These are phyloP conservation scores for Anoplolepis gracilipes DNA, from an alignment of 1,140 invertebrate species.

Conservation along the genomic window DNA sequence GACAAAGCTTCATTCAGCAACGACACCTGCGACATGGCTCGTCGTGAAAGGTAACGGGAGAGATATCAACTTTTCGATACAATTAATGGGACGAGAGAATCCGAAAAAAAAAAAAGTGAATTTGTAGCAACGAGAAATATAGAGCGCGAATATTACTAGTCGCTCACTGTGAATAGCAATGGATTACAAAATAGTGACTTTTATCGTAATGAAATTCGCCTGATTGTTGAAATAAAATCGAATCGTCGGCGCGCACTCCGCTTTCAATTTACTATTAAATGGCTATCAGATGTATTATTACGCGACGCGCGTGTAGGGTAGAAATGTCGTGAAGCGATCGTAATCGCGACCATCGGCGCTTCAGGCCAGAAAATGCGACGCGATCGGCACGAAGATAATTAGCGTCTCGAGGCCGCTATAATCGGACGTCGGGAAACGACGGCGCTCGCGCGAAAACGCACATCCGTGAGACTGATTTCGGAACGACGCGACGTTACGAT, in stretches of 20 bases:
- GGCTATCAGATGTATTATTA: background rate
- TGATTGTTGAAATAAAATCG: background rate
- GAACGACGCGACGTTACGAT: background rate
- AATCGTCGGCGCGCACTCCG: background rate
- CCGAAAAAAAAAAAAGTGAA: slow-evolving; percentile 11
- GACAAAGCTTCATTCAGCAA: background rate
- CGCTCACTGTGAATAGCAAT: slow-evolving; percentile 42
- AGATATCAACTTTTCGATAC: slow-evolving; percentile 17
- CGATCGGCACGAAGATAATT: slow-evolving; percentile 46
- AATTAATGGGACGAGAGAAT: slow-evolving; percentile 24
- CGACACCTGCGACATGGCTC: slow-evolving; percentile 50
- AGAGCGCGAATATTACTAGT: slow-evolving; percentile 1
- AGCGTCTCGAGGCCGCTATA: slow-evolving; percentile 28
- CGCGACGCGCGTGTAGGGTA: background rate
- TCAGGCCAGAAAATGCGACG: slow-evolving; percentile 47
- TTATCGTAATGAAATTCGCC: slow-evolving; percentile 21
- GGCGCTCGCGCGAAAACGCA: slow-evolving; percentile 31
- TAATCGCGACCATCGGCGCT: slow-evolving; percentile 23
- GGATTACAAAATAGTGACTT: slow-evolving; percentile 24
- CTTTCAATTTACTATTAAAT: background rate
- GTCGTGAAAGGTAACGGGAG: slow-evolving; percentile 11
- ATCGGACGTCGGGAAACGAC: slow-evolving; percentile 32
- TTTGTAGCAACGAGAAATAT: slow-evolving; percentile 35
- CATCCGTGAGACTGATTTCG: slow-evolving; percentile 16
- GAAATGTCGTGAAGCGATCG: slow-evolving; percentile 9